Percentiles rank a stretch among this genome's conserved stretches.
phyloP scores from a whole-genome alignment of 1,140 invertebrate species.

The Atta texana region DNA sequence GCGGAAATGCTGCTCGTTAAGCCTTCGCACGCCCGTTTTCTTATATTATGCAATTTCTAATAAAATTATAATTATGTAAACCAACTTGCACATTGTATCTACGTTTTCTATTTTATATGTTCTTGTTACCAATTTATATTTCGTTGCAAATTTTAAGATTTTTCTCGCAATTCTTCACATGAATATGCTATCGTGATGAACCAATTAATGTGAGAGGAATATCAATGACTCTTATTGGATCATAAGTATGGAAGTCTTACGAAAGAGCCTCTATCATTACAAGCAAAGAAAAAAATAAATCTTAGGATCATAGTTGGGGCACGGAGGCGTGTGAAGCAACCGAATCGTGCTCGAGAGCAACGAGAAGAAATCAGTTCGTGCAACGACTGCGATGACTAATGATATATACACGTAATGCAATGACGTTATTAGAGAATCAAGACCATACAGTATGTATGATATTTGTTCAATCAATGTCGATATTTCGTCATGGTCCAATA shows the following conservation, averaged over 20 bases:
- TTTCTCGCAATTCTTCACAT: background rate
- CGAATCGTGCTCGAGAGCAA: background rate
- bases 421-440: slow-evolving; percentile 44
- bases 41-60: slow-evolving; percentile 31
- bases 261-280: slow-evolving; percentile 28
- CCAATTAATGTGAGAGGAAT: background rate
- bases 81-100: background rate
- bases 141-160: background rate
- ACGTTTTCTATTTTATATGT: background rate
- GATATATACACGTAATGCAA: slow-evolving; percentile 13
- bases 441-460: slow-evolving; percentile 6
- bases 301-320: slow-evolving; percentile 11
- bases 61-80: slow-evolving; percentile 18
- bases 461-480: slow-evolving; percentile 1
- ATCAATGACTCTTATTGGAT: slow-evolving; percentile 8
- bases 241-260: slow-evolving; percentile 1
- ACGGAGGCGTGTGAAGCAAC: slow-evolving; percentile 28
- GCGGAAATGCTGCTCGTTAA: slow-evolving; percentile 33
- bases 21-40: background rate
- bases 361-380: slow-evolving; percentile 15
- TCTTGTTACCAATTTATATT: background rate
- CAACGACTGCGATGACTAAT: slow-evolving; percentile 39
- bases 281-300: slow-evolving; percentile 23
- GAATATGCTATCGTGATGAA: background rate
- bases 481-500: slow-evolving; percentile 6